Evolutionary conservation across 2,797 vertebrate genomes (phyloP).

Genomic region (Enoplosus armatus): DNA sequence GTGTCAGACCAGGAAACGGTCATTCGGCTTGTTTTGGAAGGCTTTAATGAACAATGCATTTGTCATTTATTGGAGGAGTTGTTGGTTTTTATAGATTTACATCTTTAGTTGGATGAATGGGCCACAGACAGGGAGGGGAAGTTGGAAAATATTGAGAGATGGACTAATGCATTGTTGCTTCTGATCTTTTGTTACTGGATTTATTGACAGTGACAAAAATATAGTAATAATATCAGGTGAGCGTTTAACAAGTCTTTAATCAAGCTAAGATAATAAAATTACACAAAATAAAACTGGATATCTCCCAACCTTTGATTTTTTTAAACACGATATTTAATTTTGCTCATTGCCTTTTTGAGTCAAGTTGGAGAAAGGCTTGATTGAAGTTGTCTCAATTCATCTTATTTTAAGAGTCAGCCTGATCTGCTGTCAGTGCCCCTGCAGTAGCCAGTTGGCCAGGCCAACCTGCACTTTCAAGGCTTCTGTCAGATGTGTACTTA

Average conservation of each 20-base stretch:
- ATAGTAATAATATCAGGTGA: neutral
- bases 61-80: too few species aligned
- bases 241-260: constrained; percentile 10
- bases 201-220: neutral
- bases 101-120: neutral
- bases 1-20: neutral
- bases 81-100: neutral
- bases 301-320: constrained; percentile 15
- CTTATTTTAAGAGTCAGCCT: constrained; percentile 3
- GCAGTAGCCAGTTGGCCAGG: constrained; percentile 30
- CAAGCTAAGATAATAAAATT: constrained; percentile 4
- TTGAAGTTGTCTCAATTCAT: constrained; percentile 1
- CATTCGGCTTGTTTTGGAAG: neutral
- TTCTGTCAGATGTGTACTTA: constrained; percentile 52
- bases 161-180: neutral
- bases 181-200: neutral
- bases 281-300: neutral
- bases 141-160: neutral
- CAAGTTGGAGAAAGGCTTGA: constrained; percentile 10
- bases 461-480: constrained; percentile 45
- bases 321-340: constrained; percentile 22
- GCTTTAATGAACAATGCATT: neutral
- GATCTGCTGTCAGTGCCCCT: constrained; percentile 31
- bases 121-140: neutral
- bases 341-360: constrained; percentile 20